These are phyloP conservation scores for Teleiodes luculella DNA, from an alignment of 2,888 invertebrate genomes.

Conservation along the genomic window DNA sequence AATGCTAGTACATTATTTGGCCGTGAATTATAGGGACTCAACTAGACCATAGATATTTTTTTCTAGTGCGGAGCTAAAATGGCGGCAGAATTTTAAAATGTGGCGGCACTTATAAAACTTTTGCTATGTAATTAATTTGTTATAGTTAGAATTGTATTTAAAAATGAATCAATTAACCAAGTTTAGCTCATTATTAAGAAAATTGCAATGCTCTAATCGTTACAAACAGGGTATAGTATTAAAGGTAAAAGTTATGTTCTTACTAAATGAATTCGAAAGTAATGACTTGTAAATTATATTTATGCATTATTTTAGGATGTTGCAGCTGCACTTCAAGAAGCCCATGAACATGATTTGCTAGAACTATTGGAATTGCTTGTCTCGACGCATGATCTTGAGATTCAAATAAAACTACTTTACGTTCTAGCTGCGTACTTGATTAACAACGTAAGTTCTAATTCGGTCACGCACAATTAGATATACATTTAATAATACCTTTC, in stretches of 20 bases:
- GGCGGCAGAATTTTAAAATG: not conserved
- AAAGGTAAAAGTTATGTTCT: too few species aligned
- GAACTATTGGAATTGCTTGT: constrained; percentile 43
- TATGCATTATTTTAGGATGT: constrained; percentile 29
- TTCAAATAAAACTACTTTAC: constrained; percentile 49
- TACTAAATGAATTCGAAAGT: too few species aligned
- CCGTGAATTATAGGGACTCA: too few species aligned
- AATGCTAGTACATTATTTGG: too few species aligned
- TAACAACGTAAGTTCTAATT: constrained; percentile 50
- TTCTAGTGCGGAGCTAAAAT: not conserved
- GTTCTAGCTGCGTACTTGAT: constrained; percentile 45
- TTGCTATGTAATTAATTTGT: too few species aligned
- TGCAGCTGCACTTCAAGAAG: constrained; percentile 24
- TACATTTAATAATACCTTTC: too few species aligned
- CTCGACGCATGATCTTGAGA: constrained; percentile 36
- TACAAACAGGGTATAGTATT: not conserved
- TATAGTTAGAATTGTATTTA: too few species aligned
- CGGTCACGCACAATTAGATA: too few species aligned
- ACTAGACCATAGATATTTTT: too few species aligned
- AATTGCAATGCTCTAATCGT: constrained; percentile 1
- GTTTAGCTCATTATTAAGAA: constrained; percentile 5
- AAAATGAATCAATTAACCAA: not conserved
- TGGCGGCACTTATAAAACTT: not conserved
- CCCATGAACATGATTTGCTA: constrained; percentile 33
- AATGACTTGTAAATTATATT: too few species aligned